phyloP scores from a whole-genome alignment of 2,113 vertebrate species.

The Turnix velox region DNA sequence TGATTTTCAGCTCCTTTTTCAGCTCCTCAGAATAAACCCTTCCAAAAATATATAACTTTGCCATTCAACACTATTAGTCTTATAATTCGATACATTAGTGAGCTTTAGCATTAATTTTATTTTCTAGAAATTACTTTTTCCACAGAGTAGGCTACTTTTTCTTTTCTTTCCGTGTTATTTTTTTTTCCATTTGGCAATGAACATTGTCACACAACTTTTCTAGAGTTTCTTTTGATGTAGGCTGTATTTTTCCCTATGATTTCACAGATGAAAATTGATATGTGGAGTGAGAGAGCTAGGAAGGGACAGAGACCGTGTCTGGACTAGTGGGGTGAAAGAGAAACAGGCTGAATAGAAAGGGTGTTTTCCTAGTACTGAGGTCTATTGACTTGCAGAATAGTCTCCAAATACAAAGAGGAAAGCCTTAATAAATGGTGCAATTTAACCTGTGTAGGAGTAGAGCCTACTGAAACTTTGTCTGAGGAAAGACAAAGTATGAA shows the following conservation, averaged over 20 bases:
- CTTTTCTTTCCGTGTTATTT: not conserved
- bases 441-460: not conserved
- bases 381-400: not conserved
- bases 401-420: not conserved
- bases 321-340: not conserved
- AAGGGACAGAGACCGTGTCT: not conserved
- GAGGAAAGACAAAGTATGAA: not conserved
- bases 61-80: not conserved
- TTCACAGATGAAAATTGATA: not conserved
- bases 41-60: not conserved
- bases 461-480: not conserved
- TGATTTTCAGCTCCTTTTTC: not conserved
- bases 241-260: not conserved
- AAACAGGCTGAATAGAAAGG: not conserved
- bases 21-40: not conserved
- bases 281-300: not conserved
- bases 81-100: not conserved
- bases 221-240: not conserved
- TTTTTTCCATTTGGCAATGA: not conserved
- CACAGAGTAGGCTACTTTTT: not conserved
- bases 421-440: not conserved
- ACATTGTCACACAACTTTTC: not conserved
- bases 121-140: not conserved
- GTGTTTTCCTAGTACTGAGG: not conserved
- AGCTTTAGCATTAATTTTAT: not conserved